Evolutionary conservation across 92 coral and sea anemone genomes (phyloP).

Genomic region (Porites divaricata): DNA sequence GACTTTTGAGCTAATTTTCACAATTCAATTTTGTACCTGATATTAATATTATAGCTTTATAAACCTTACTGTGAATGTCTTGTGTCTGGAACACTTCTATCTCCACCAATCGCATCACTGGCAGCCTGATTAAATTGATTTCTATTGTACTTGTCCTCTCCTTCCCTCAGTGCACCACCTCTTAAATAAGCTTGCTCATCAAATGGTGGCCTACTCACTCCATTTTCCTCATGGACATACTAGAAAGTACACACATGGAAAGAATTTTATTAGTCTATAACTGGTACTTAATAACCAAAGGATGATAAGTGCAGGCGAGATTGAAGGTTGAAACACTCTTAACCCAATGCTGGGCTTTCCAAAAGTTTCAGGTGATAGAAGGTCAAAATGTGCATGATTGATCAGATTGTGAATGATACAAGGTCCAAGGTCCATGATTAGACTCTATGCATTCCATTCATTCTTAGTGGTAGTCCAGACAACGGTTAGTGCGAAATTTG

Average conservation of each 20-base stretch:
- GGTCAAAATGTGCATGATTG: no score
- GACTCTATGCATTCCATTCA: no score
- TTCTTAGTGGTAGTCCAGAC: no score
- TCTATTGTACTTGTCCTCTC: slow-evolving; percentile 83
- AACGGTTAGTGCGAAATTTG: no score
- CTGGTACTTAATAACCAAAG: neutral
- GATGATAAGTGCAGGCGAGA: no score
- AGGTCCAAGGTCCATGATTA: no score
- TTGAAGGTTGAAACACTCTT: no score
- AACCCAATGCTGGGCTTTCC: no score
- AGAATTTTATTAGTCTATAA: neutral
- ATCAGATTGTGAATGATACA: no score
- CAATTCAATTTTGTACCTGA: neutral
- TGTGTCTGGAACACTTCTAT: slow-evolving; percentile 93
- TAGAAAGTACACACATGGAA: neutral
- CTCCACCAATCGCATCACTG: slow-evolving; percentile 86
- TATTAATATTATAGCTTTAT: neutral
- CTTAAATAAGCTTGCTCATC: slow-evolving; percentile 64
- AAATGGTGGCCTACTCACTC: slow-evolving; percentile 78
- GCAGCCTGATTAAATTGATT: slow-evolving; percentile 95
- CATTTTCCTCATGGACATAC: slow-evolving; percentile 81
- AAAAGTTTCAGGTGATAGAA: no score
- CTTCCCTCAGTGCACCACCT: slow-evolving; percentile 80
- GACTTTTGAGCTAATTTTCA: no score
- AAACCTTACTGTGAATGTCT: slow-evolving; percentile 84